Evolutionary conservation across 2,888 invertebrate genomes (phyloP), one percentile per base, ranked within the genome.

Genomic region (Rambutsinella grinnellia): DNA sequence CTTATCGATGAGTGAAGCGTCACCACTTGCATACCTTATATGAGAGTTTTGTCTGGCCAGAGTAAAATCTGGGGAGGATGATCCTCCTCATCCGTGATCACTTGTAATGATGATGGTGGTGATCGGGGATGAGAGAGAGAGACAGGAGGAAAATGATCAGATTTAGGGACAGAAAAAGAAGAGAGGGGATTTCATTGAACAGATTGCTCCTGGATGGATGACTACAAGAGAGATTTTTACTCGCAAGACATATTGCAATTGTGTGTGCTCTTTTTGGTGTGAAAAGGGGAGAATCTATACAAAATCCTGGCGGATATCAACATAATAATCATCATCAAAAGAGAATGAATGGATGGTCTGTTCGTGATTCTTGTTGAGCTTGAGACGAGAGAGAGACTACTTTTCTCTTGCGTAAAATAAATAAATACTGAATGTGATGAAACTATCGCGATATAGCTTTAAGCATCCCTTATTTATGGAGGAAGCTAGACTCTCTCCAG

Each of bases 361-460:
- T 63, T 60, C 72, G 72, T 72, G 72, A 72, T 72, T 65, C 65
- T 72, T 53, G 72, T 71, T 71, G 61, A 57, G n/a, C n/a, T n/a
- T n/a, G n/a, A n/a, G n/a, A n/a, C n/a, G 49, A 49, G 21, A 72
- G 58, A 47, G 58, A 63, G 66, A 49, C 8, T 49, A n/a, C n/a
- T 49, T 5, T 8, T 17, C 49, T 74, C 54, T 66, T 61, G 46
- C 67, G 60, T 60, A 74, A 74, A 74, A 74, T 74, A 74, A 74
- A 74, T 74, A 74, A 57, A 57, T 27, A 57, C 24, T 54, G 15
- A 23, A 51, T n/a, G 13, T 27, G n/a, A 27, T 57, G 21, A 8
- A 49, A 17, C 5, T 53, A 53, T 19, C n/a, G 53, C 2, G 53
- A 53, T 21, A 19, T 10, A n/a, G 2, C 3, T 49, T 13, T 3